Percentiles rank a stretch among this genome's conserved stretches.
Conservation (phyloP, 2,888 invertebrate genomes). For the Diaperis boleti region DNA sequence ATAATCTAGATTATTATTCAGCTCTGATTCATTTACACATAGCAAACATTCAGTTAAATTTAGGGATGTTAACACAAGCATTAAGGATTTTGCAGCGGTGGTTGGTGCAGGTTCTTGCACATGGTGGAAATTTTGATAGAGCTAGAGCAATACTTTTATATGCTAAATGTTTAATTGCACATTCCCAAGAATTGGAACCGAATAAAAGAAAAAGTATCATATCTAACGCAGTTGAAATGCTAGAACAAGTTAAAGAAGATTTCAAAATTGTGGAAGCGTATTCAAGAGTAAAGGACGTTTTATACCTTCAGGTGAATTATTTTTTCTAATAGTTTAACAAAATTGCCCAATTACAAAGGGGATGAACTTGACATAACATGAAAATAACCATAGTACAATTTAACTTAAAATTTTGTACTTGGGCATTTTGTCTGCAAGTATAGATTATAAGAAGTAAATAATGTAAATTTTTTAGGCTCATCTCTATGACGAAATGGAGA, state of each 20-base stretch:
- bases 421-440: too few species aligned
- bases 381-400: too few species aligned
- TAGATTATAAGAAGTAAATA: too few species aligned
- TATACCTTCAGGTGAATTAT: conserved; percentile 80
- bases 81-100: conserved; percentile 73
- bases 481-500: conserved; percentile 80
- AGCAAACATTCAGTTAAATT: conserved; percentile 80
- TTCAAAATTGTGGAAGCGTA: conserved; percentile 83
- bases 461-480: conserved; percentile 71
- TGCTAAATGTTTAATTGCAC: conserved; percentile 82
- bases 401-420: too few species aligned
- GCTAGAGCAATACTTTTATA: conserved; percentile 82
- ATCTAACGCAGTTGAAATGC: conserved; percentile 71
- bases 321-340: too few species aligned
- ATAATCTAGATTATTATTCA: conserved; percentile 82
- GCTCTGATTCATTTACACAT: conserved; percentile 83
- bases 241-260: conserved; percentile 76
- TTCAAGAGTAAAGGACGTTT: conserved; percentile 79
- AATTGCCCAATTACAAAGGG: too few species aligned
- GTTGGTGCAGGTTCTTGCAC: conserved; percentile 75
- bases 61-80: conserved; percentile 84
- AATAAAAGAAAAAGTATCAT: conserved; percentile 69
- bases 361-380: too few species aligned
- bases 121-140: conserved; percentile 85
- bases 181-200: conserved; percentile 66